Evolutionary conservation across 2,888 invertebrate species (phyloP), one percentile per base, ranked within the genome.

Genomic region (Callyntrura guangdongensis): DNA sequence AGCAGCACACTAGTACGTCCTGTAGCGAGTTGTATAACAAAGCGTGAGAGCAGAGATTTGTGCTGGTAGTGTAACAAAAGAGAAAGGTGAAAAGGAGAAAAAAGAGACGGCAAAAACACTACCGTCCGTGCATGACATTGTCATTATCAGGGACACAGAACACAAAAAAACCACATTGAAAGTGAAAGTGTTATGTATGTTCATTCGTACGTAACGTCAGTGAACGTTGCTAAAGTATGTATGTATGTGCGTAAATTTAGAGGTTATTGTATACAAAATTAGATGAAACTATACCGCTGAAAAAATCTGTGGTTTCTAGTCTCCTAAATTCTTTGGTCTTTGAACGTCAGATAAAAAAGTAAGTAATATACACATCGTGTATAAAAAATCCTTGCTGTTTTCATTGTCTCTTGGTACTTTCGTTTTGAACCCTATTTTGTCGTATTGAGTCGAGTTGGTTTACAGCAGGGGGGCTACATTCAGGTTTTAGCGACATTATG

Each of bases 141-240:
- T 79, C 12, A 79, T 56, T n/a, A 22, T 47, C 17, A 47, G 8
- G 14, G 3, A 8, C 27, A 8, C 4, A 36, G 56, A 22, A 79
- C 45, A 59, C 45, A 53, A 36, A 36, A 79, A 79, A 67, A 49
- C 67, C 67, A 83, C 83, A 83, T 64, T 61, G 22, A 12, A 36
- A 45, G 11, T 36, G 36, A 45, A 53, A 53, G n/a, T 9, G 8
- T 47, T 8, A 47, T 8, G 11, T 8, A 47, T 5, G 11, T 8
- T 47, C 49, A 5, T 47, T 47, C 11, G 49, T 47, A n/a, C n/a
- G n/a, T n/a, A n/a, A n/a, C n/a, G n/a, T n/a, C n/a, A 53, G 11
- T 11, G 8, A n/a, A 53, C 11, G n/a, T 47, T 47, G 5, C 11
- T 9, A 14, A 53, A 5, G 36, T 36, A 36, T 36, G 6, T 36